Evolutionary conservation across 2,888 invertebrate species (phyloP), one percentile per base, ranked within the genome.

Genomic region (Clitarchus hookeri): DNA sequence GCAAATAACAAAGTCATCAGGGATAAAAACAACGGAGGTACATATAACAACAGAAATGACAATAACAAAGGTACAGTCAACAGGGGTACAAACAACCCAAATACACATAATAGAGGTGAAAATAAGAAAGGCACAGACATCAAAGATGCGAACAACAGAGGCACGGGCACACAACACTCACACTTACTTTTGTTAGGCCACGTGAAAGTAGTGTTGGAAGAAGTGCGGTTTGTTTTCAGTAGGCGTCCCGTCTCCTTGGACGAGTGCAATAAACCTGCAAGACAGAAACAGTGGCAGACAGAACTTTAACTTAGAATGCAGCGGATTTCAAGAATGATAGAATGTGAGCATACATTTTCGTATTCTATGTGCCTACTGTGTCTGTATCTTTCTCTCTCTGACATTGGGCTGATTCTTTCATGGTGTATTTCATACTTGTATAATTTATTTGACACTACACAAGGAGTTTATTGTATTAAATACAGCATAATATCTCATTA

Each of bases 111-210:
- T 13, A n/a, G 26, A 44, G n/a, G 36, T n/a, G 16, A 44, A 27
- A 23, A 19, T 19, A 82, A 82, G 27, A 82, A 82, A 19, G 19
- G 36, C 36, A 36, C 36, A 36, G 36, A 36, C 83, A 83, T 26
- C 13, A 11, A 13, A 78, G 44, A 9, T 16, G 27, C 16, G 27
- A 25, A 84, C 25, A 44, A 26, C 13, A 26, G 48, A 44, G 48
- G 48, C n/a, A 84, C 53, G 23, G 44, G 11, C n/a, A 23, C 26
- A 84, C 13, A 16, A 12, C 27, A 25, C 25, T 6, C 23, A 53
- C 79, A 86, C 86, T 54, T 86, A 86, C 86, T 86, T 86, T 86
- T 86, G 44, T 84, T 84, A 53, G 86, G 86, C 86, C 86, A 84
- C 53, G 86, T 86, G 86, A 86, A 86, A 80, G 83, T 80, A 48